Evolutionary conservation across 2,113 vertebrate species (phyloP), one percentile per base, ranked within the genome.

Genomic region (Setophaga petechia): DNA sequence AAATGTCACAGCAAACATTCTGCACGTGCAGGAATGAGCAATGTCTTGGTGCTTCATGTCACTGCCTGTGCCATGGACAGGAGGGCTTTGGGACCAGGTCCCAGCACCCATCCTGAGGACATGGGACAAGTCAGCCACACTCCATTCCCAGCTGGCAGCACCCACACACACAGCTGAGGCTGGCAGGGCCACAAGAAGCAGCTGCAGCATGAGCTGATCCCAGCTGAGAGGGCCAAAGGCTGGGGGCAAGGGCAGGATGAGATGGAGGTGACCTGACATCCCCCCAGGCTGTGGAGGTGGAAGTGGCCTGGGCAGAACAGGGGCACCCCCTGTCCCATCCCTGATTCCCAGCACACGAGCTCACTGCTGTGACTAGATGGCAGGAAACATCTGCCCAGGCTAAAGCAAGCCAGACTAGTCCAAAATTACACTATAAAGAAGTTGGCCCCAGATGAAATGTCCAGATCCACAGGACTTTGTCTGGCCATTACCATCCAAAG

Each of bases 301-400:
- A 75, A 41, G 20, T 51, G 22, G 6, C 66, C 66, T 59, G 44
- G 54, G 61, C 68, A 88, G 43, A 58, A 58, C 2, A 5, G 28
- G 28, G 28, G 7, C 76, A 93, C 24, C 33, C 23, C 49, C 74
- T 68, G 31, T 19, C 41, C 54, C 10, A 0, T 39, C 69, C 30
- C 24, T 7, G 0, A 9, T 19, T 79, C 39, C 75, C 65, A 59
- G 39, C 30, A 63, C 33, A 59, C 25, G 20, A 39, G 41, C 15
- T 83, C 84, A 30, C 84, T 66, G 68, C 5, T 10, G 4, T 37
- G 85, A 74, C 63, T 61, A 63, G 27, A 76, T 24, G 43, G 43
- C 93, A 95, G 90, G 84, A 96, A 95, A 93, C 93, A 91, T 81
- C 93, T 95, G 87, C 35, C 39, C 30, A 55, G 30, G 25, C 68